These are phyloP conservation scores for Andrena dorsata DNA, from an alignment of 2,888 invertebrate genomes.

Conservation along the genomic window DNA sequence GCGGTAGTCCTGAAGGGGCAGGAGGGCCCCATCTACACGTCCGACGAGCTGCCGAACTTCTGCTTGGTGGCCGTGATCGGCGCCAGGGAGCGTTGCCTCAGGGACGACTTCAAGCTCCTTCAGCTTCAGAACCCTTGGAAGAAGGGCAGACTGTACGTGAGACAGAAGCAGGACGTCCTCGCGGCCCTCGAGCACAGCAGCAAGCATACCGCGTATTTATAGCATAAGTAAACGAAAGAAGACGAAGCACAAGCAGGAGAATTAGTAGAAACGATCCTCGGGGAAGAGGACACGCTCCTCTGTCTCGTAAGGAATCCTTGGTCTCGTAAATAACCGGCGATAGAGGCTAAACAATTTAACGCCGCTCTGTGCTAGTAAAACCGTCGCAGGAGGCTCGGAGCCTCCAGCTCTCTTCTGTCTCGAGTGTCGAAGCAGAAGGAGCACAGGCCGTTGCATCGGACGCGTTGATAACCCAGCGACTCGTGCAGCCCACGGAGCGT, in stretches of 20 bases:
- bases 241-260: not conserved
- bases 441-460: not conserved
- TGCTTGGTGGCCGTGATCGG: slow-evolving; percentile 98
- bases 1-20: slow-evolving; percentile 95
- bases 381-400: not conserved
- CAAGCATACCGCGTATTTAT: slow-evolving; percentile 89
- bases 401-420: not conserved
- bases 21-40: slow-evolving; percentile 93
- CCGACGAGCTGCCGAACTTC: slow-evolving; percentile 94
- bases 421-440: not conserved
- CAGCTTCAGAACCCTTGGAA: slow-evolving; percentile 98
- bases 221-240: slow-evolving; percentile 64
- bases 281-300: not conserved
- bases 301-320: slow-evolving; percentile 11
- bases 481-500: not conserved
- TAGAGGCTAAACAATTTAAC: slow-evolving; percentile 46
- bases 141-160: slow-evolving; percentile 95
- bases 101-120: slow-evolving; percentile 97
- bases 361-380: slow-evolving; percentile 7
- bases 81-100: slow-evolving; percentile 95
- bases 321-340: slow-evolving; percentile 45
- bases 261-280: slow-evolving; percentile 8
- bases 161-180: slow-evolving; percentile 95
- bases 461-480: not conserved
- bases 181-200: slow-evolving; percentile 96